Conservation (phyloP, 2,888 invertebrate genomes). For the Cantharis nigra region DNA sequence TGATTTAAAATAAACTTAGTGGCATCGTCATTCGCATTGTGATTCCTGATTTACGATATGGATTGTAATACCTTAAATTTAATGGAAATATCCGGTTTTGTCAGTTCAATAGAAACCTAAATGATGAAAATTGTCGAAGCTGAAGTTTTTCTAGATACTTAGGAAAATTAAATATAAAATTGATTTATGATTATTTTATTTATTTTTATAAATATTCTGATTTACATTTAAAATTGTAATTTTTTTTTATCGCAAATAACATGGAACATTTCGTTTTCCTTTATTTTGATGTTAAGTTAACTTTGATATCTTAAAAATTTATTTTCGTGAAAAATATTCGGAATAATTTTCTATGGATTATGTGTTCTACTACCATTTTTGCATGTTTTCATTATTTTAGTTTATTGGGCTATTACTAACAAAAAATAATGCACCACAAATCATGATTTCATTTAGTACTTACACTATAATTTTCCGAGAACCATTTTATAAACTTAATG, state of each 20-base stretch:
- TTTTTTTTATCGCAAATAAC: background rate
- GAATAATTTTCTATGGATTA: background rate
- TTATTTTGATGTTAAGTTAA: background rate
- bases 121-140: constrained; percentile 1
- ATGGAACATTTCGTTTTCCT: background rate
- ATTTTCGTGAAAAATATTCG: background rate
- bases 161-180: background rate
- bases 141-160: background rate
- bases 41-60: constrained; percentile 16
- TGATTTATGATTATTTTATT: background rate
- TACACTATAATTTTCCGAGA: background rate
- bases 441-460: background rate
- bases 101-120: constrained; percentile 8
- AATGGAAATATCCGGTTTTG: constrained; percentile 12
- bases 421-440: background rate
- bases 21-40: constrained; percentile 11
- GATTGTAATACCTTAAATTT: constrained; percentile 12
- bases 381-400: background rate
- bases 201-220: background rate
- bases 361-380: background rate
- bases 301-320: background rate
- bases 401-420: background rate
- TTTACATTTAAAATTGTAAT: background rate
- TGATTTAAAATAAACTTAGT: background rate
- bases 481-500: background rate